Conservation (phyloP, 1,140 invertebrate species). For the Calliphora vicina region DNA sequence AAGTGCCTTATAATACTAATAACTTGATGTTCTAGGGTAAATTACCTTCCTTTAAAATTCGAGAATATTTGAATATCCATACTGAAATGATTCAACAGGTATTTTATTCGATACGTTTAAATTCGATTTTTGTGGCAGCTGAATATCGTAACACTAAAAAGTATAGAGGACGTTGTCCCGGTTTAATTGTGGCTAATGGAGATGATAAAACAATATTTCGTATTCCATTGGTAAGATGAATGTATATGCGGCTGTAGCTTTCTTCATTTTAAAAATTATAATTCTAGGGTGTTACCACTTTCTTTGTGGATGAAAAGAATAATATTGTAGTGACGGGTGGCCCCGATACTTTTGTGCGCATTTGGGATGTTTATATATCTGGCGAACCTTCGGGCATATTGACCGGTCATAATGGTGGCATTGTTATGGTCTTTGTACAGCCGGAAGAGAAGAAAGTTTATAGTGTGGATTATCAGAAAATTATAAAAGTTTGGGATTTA, state of each 20-base stretch:
- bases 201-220: conserved; percentile 52
- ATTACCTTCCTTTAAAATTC: conserved; percentile 64
- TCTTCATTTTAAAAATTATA: not conserved
- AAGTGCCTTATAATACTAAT: not conserved
- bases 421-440: conserved; percentile 73
- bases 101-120: conserved; percentile 68
- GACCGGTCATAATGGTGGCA: conserved; percentile 73
- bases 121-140: conserved; percentile 66
- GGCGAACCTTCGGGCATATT: conserved; percentile 69
- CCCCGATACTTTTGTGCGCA: conserved; percentile 73
- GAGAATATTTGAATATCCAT: conserved; percentile 68
- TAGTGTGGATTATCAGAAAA: conserved; percentile 71
- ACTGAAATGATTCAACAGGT: conserved; percentile 72
- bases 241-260: not conserved
- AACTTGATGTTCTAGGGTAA: conserved; percentile 43
- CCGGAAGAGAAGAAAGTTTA: conserved; percentile 76
- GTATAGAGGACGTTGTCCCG: conserved; percentile 53
- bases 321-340: conserved; percentile 75
- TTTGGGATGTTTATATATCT: conserved; percentile 81
- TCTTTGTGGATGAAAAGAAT: conserved; percentile 67
- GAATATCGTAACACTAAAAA: conserved; percentile 63
- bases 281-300: conserved; percentile 67
- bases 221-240: conserved; percentile 46
- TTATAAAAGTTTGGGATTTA: conserved; percentile 77
- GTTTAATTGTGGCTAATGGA: conserved; percentile 49